phyloP scores from a whole-genome alignment of 1,140 invertebrate species.

The Homarus americanus region DNA sequence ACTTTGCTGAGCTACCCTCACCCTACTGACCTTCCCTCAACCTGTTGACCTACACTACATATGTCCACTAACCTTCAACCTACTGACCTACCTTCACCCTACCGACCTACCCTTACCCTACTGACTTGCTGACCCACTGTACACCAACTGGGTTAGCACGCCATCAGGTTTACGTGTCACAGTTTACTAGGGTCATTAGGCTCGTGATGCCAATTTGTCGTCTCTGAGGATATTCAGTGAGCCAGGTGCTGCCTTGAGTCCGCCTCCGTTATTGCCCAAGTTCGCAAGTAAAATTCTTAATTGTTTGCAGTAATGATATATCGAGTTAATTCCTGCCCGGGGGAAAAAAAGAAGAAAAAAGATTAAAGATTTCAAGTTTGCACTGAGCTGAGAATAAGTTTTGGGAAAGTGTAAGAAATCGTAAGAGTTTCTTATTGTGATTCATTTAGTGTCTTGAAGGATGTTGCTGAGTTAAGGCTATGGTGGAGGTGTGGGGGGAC shows the following conservation, averaged over 20 bases:
- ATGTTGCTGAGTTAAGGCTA: not conserved
- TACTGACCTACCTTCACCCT: not conserved
- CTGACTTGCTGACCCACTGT: too few species aligned
- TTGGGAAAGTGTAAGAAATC: not conserved
- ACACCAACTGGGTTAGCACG: too few species aligned
- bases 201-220: too few species aligned
- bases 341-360: not conserved
- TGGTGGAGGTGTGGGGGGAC: not conserved
- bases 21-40: not conserved
- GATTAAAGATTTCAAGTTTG: not conserved
- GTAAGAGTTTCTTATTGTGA: not conserved
- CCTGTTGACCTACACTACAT: not conserved
- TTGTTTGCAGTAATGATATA: constrained; percentile 10
- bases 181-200: too few species aligned
- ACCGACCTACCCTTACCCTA: too few species aligned
- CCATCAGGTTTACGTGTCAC: too few species aligned
- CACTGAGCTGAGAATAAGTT: constrained; percentile 1
- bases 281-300: not conserved
- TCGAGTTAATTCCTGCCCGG: not conserved
- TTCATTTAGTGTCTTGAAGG: not conserved
- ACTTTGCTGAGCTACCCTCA: too few species aligned
- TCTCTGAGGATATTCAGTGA: not conserved
- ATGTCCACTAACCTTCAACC: not conserved
- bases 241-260: not conserved
- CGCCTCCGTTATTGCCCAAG: not conserved